Conservation (phyloP, 2,888 invertebrate genomes). For the Hirtodrosophila alboralis region DNA sequence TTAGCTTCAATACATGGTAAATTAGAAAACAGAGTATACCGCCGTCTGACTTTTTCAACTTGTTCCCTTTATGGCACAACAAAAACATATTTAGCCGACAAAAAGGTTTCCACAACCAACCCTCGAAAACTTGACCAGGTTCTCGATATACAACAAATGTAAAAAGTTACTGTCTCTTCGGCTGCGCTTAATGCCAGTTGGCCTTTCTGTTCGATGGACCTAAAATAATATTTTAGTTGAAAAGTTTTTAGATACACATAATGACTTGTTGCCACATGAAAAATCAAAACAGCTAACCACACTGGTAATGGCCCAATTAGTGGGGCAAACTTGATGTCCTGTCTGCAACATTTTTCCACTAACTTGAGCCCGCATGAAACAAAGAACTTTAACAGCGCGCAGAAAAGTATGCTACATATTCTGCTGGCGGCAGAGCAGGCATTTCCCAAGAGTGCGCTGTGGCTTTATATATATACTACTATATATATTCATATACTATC, state of each 20-base stretch:
- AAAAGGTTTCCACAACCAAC: conserved; percentile 28
- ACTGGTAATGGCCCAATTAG: conserved; percentile 75
- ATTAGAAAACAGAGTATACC: neutral
- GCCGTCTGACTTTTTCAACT: conserved; percentile 23
- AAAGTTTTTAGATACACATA: conserved; percentile 22
- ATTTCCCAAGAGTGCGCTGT: conserved; percentile 10
- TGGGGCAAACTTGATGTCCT: conserved; percentile 16
- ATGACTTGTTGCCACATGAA: conserved; percentile 61
- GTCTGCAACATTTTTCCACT: conserved; percentile 34
- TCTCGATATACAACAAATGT: conserved; percentile 17
- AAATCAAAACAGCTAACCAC: conserved; percentile 36
- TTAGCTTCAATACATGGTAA: no score
- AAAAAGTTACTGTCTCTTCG: neutral
- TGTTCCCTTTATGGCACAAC: conserved; percentile 12
- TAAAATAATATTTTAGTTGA: conserved; percentile 44
- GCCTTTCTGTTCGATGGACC: conserved; percentile 16
- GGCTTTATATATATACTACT: conserved; percentile 8
- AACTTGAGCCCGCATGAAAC: neutral
- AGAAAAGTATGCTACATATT: conserved; percentile 48
- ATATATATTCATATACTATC: neutral
- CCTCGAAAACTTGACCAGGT: conserved; percentile 15
- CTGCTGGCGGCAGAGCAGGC: conserved; percentile 24
- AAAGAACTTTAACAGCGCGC: conserved; percentile 19
- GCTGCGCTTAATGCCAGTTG: conserved; percentile 5
- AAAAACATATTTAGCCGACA: conserved; percentile 27